Conservation (phyloP, 2,888 invertebrate genomes). For the Lithodes maja region DNA sequence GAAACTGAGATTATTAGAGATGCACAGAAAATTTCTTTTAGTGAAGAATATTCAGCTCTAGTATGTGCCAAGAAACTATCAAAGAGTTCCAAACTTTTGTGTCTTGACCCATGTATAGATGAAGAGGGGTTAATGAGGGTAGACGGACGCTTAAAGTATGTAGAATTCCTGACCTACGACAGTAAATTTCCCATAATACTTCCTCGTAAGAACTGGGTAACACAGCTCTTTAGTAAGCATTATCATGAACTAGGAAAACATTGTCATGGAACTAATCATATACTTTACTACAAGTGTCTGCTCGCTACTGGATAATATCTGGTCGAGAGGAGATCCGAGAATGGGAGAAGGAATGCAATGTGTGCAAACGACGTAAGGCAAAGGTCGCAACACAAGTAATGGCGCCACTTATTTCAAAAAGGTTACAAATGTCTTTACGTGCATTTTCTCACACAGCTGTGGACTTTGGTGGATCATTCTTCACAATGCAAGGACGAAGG, state of each 20-base stretch:
- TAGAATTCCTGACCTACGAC: not conserved
- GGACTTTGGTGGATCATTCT: conserved; percentile 29
- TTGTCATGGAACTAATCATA: not conserved
- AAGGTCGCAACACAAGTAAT: conserved; percentile 5
- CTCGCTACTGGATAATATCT: conserved; percentile 18
- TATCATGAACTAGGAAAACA: not conserved
- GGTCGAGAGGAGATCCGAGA: not conserved
- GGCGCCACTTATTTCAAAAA: conserved; percentile 13
- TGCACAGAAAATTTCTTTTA: not conserved
- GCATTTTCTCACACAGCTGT: not conserved
- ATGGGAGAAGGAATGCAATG: not conserved
- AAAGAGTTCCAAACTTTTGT: not conserved
- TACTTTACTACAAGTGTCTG: not conserved
- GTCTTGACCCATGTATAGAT: not conserved
- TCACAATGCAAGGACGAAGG: not conserved
- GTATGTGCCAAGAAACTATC: not conserved
- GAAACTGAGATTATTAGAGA: not conserved
- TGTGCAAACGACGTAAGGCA: not conserved
- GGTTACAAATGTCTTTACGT: not conserved
- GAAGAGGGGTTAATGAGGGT: not conserved
- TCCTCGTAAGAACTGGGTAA: not conserved
- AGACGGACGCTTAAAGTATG: conserved; percentile 6
- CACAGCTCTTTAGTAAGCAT: not conserved
- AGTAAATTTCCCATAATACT: conserved; percentile 13
- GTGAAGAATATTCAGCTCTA: not conserved